Percentiles rank a stretch among this genome's conserved stretches.
These are phyloP conservation scores for Helogale parvula DNA, from an alignment of 2,113 vertebrate genomes.

Conservation along the genomic window DNA sequence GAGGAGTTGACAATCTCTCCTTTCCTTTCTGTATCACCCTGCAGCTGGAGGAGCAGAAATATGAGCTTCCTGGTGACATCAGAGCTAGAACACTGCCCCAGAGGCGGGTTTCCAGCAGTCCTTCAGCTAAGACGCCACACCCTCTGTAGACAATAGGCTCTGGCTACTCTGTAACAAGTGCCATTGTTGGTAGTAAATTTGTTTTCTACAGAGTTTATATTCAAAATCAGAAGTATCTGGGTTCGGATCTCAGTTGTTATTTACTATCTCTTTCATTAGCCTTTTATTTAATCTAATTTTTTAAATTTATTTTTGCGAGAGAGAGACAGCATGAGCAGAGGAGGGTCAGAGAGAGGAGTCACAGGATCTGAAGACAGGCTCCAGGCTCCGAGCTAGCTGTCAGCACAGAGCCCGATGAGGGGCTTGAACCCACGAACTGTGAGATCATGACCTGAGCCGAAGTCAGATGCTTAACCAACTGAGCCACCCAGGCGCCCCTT, in stretches of 20 bases:
- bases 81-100: background rate
- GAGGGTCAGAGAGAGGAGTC: too few species aligned
- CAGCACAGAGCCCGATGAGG: too few species aligned
- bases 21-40: background rate
- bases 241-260: background rate
- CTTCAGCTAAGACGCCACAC: background rate
- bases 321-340: too few species aligned
- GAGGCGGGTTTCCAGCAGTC: background rate
- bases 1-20: background rate
- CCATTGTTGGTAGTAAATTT: background rate
- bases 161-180: background rate
- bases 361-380: too few species aligned
- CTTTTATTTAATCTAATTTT: background rate
- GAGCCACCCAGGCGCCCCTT: background rate
- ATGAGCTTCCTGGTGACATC: conserved; percentile 42
- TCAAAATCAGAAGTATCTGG: background rate
- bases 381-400: too few species aligned
- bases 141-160: background rate
- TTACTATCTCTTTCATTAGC: background rate
- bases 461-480: too few species aligned
- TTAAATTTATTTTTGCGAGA: too few species aligned
- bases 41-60: conserved; percentile 55
- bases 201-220: background rate
- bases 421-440: too few species aligned
- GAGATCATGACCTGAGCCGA: too few species aligned